Conservation (phyloP, 2,113 vertebrate species). For the Numenius arquata region DNA sequence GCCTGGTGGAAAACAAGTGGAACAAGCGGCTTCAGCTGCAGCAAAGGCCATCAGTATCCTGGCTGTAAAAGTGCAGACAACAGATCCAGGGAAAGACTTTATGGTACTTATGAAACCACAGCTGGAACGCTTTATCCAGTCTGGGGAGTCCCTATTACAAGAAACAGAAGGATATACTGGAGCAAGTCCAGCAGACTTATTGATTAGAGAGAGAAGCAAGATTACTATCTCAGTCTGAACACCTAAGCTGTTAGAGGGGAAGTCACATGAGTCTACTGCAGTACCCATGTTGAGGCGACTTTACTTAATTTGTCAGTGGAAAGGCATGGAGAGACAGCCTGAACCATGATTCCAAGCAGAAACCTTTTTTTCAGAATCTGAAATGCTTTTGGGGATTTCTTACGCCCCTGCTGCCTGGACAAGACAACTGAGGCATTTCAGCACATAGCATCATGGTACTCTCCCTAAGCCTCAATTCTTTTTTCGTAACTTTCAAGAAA, state of each 20-base stretch:
- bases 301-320: neutral
- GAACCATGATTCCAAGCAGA: neutral
- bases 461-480: neutral
- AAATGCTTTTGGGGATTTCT: neutral
- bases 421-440: neutral
- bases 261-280: neutral
- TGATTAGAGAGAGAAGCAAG: neutral
- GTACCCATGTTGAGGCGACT: neutral
- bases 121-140: neutral
- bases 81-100: neutral
- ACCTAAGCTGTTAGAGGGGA: neutral
- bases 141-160: neutral
- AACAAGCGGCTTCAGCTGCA: neutral
- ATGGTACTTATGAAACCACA: neutral
- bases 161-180: neutral
- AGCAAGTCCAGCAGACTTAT: neutral
- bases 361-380: neutral
- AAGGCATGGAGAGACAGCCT: neutral
- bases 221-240: neutral
- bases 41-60: neutral
- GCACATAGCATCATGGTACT: too few relatives aligned
- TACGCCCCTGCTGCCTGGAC: neutral
- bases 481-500: neutral
- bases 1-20: neutral
- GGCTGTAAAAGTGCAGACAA: neutral